Percentiles rank a stretch among this genome's conserved stretches.
Conservation (phyloP, 2,113 vertebrate genomes). For the Toxotes jaculatrix region DNA sequence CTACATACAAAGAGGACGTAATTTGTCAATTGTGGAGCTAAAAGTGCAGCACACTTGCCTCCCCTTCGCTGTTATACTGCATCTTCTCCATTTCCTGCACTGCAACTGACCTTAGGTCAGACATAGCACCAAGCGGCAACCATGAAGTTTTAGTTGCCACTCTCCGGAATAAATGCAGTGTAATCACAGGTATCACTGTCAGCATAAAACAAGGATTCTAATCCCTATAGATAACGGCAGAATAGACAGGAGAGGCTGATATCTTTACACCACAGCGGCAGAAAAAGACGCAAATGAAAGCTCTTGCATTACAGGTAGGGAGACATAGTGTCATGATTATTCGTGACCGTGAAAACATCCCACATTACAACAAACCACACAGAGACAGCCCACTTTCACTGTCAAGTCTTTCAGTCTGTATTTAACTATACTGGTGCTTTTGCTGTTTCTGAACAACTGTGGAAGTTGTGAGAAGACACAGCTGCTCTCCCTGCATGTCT, state of each 20-base stretch:
- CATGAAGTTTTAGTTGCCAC: constrained; percentile 12
- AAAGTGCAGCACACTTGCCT: neutral
- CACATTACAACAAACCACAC: constrained; percentile 13
- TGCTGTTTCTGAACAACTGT: constrained; percentile 18
- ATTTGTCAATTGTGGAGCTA: constrained; percentile 15
- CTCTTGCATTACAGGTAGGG: neutral
- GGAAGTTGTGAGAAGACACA: constrained; percentile 29
- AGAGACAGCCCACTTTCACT: neutral
- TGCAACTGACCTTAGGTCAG: constrained; percentile 39
- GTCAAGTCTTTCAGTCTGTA: neutral
- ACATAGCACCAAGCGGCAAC: neutral
- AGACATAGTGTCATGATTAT: neutral
- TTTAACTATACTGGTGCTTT: constrained; percentile 6
- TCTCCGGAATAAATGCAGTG: neutral
- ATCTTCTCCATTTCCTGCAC: constrained; percentile 26
- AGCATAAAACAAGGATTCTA: neutral
- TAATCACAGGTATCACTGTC: constrained; percentile 21
- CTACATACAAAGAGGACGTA: constrained; percentile 5
- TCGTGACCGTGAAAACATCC: neutral
- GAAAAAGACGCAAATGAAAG: constrained; percentile 1
- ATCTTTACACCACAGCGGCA: neutral
- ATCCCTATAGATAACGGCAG: neutral
- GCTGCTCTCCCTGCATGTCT: constrained; percentile 2
- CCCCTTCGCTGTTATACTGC: constrained; percentile 14
- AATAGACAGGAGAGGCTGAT: no score